Conservation (phyloP, 2,797 vertebrate species). For the Alfaro cultratus region DNA sequence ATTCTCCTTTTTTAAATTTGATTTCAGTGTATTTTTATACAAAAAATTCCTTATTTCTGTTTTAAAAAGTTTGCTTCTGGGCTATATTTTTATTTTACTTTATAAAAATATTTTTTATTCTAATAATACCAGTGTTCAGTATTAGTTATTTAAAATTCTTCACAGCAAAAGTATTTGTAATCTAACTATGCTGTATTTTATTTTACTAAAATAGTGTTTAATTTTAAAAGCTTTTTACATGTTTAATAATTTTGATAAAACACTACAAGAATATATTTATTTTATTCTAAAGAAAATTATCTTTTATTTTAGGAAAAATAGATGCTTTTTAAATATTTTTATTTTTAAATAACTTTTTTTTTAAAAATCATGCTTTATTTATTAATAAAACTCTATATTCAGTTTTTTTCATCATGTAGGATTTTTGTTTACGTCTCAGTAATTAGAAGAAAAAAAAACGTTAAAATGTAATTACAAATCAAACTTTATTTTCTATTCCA, state of each 20-base stretch:
- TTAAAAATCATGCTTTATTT: too few species aligned
- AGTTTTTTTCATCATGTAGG: neutral
- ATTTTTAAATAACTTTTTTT: neutral
- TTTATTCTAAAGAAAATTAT: too few species aligned
- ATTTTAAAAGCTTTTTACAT: too few species aligned
- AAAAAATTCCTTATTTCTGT: neutral
- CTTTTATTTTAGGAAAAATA: too few species aligned
- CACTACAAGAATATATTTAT: too few species aligned
- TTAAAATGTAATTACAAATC: too few species aligned
- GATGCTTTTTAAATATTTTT: neutral
- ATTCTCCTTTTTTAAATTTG: neutral
- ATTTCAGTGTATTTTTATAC: neutral
- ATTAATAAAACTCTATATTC: neutral
- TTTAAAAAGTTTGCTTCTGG: neutral
- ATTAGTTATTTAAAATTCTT: too few species aligned
- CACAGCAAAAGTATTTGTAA: too few species aligned
- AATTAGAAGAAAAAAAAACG: neutral
- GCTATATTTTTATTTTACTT: neutral
- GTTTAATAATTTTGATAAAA: too few species aligned
- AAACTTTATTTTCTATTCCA: too few species aligned
- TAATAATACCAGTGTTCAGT: neutral
- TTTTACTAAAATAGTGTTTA: too few species aligned
- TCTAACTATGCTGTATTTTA: too few species aligned
- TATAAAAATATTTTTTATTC: neutral
- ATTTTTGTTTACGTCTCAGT: neutral